phyloP scores from a whole-genome alignment of 2,113 vertebrate genomes.

The Microcebus ravelobensis region DNA sequence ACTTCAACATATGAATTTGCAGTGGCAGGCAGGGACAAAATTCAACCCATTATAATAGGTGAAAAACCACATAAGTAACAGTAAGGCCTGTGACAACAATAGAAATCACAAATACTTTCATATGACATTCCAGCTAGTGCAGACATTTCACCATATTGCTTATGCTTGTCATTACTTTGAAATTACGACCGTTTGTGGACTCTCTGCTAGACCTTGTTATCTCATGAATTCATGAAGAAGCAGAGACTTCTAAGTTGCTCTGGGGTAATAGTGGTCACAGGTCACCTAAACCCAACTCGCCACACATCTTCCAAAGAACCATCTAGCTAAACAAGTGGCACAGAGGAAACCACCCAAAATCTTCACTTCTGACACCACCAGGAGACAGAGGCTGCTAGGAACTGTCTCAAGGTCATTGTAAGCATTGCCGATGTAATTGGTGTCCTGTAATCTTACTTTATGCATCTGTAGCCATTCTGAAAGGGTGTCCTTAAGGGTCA shows the following conservation, averaged over 20 bases:
- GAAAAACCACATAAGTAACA: accelerated
- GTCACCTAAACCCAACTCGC: too few relatives aligned
- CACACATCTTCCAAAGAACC: neutral
- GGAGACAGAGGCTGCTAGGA: neutral
- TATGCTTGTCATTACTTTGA: accelerated
- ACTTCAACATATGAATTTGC: neutral
- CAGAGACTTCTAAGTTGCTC: neutral
- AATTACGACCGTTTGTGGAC: accelerated
- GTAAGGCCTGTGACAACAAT: accelerated
- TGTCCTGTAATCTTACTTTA: neutral
- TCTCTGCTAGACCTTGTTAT: neutral
- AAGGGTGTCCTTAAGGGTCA: neutral
- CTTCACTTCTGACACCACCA: accelerated
- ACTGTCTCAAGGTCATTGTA: accelerated
- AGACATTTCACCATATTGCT: accelerated
- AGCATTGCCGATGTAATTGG: accelerated
- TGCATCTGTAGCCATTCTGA: neutral
- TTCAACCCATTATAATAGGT: accelerated
- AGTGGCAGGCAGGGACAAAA: too few relatives aligned
- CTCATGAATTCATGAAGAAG: neutral
- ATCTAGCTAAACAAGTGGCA: accelerated
- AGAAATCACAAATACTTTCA: accelerated
- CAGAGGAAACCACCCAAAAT: neutral
- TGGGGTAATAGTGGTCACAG: accelerated
- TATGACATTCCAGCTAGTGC: accelerated